phyloP scores from a whole-genome alignment of 2,888 invertebrate species.

The Synergus itoensis region DNA sequence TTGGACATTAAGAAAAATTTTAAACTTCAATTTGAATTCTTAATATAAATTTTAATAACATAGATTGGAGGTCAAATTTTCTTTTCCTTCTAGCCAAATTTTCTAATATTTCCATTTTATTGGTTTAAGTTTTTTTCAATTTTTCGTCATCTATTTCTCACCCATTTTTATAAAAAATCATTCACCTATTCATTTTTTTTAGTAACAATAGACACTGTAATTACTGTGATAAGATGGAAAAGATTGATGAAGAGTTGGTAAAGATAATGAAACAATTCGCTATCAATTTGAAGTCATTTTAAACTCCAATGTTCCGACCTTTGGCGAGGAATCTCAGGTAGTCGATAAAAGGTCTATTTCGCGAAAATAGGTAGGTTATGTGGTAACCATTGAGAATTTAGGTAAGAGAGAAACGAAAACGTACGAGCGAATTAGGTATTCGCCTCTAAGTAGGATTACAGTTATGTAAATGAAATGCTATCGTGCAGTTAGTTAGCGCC shows the following conservation, averaged over 20 bases:
- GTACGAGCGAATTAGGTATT: slow-evolving; percentile 62
- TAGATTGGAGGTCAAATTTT: no score
- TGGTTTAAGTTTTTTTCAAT: no score
- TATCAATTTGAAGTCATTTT: slow-evolving; percentile 35
- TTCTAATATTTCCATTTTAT: no score
- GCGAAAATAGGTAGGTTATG: slow-evolving; percentile 35
- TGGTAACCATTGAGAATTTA: slow-evolving; percentile 33
- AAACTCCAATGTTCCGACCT: slow-evolving; percentile 38
- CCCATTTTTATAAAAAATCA: no score
- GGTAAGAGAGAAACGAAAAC: slow-evolving; percentile 55
- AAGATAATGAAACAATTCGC: slow-evolving; percentile 35
- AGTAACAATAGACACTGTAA: no score
- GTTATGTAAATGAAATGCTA: slow-evolving; percentile 74
- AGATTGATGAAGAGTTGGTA: neutral
- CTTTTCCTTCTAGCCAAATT: no score
- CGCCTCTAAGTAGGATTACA: slow-evolving; percentile 71
- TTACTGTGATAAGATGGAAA: neutral
- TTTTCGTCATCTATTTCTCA: no score
- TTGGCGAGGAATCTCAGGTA: slow-evolving; percentile 33
- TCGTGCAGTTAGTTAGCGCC: slow-evolving; percentile 60
- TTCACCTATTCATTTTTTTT: no score
- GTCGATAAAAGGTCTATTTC: slow-evolving; percentile 39
- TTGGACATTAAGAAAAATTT: no score
- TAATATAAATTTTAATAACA: no score
- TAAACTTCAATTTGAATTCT: no score